These are phyloP conservation scores for Ceyx cyanopectus DNA, from an alignment of 2,113 vertebrate genomes.

Conservation along the genomic window DNA sequence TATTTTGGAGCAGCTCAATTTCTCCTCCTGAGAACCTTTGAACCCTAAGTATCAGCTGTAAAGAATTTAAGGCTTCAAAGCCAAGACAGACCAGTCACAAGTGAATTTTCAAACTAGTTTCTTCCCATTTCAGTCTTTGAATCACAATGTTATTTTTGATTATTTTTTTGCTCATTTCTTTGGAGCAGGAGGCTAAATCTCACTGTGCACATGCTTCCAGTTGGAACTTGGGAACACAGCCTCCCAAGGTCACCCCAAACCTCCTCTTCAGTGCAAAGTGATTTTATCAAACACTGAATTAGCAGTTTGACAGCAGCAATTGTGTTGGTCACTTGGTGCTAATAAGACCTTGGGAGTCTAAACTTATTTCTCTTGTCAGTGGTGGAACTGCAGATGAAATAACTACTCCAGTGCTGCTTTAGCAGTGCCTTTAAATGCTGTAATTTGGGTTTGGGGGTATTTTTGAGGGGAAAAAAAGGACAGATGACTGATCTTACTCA, in stretches of 20 bases:
- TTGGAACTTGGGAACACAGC: not conserved
- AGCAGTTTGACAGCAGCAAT: not conserved
- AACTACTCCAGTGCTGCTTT: not conserved
- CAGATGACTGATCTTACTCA: not conserved
- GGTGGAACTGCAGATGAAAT: not conserved
- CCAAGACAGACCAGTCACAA: not conserved
- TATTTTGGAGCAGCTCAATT: not conserved
- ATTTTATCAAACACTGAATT: not conserved
- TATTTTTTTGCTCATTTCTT: not conserved
- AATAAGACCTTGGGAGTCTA: not conserved
- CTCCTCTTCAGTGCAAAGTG: not conserved
- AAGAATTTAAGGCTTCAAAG: not conserved
- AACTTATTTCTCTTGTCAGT: not conserved
- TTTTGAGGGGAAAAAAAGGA: not conserved
- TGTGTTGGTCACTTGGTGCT: not conserved
- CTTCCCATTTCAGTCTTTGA: not conserved
- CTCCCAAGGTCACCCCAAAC: not conserved
- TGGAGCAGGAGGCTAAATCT: not conserved
- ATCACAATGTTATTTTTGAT: too few species aligned
- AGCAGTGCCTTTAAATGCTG: not conserved
- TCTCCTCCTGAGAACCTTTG: not conserved
- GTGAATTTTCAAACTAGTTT: not conserved
- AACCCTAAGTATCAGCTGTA: not conserved
- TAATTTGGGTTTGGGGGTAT: rapidly evolving
- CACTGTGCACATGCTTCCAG: rapidly evolving